Evolutionary conservation across 2,113 vertebrate species (phyloP).

Genomic region (Salvelinus fontinalis): DNA sequence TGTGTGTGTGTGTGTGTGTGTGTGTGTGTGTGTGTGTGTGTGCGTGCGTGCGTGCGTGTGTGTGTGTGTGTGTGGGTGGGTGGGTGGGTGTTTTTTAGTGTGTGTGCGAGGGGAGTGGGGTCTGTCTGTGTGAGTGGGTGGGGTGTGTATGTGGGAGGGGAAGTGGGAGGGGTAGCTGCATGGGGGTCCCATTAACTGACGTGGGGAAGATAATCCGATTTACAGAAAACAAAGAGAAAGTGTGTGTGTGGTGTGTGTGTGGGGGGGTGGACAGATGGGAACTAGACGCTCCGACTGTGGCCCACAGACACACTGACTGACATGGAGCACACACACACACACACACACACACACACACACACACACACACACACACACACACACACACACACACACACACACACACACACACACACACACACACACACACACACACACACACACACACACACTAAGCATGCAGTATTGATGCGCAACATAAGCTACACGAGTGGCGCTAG

Average conservation of each 20-base stretch:
- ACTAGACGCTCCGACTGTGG: slow-evolving; percentile 64
- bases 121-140: background rate
- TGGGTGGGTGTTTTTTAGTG: background rate
- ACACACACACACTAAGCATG: slow-evolving; percentile 46
- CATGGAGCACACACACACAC: slow-evolving; percentile 16
- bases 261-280: slow-evolving; percentile 70
- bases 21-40: no score
- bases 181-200: slow-evolving; percentile 69
- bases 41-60: no score
- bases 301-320: slow-evolving; percentile 5
- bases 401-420: slow-evolving; percentile 10
- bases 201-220: slow-evolving; percentile 74
- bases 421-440: slow-evolving; percentile 28
- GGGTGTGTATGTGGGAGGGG: background rate
- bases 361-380: slow-evolving; percentile 26
- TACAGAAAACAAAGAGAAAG: slow-evolving; percentile 65
- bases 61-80: background rate
- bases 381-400: slow-evolving; percentile 21
- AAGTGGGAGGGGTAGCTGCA: slow-evolving; percentile 32
- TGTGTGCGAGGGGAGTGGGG: background rate
- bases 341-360: slow-evolving; percentile 8
- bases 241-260: slow-evolving; percentile 53
- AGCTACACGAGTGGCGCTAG: slow-evolving; percentile 29
- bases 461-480: slow-evolving; percentile 55
- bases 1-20: no score